A percentile compares a stretch with the other conserved stretches of the same genome.
phyloP scores from a whole-genome alignment of 1,140 invertebrate genomes.

The Asbolus verrucosus region DNA sequence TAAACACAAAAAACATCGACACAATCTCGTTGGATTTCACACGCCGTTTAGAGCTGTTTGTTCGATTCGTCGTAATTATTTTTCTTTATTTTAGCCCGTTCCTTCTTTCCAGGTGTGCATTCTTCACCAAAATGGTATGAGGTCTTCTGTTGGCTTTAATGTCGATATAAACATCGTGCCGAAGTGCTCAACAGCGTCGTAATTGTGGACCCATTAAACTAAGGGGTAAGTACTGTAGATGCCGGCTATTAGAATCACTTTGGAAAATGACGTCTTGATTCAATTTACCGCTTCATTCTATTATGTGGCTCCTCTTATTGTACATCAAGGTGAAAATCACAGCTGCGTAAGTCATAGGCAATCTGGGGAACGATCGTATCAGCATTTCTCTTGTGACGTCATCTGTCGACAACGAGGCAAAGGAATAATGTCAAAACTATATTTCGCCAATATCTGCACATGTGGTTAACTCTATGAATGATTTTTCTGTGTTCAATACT shows the following conservation, averaged over 20 bases:
- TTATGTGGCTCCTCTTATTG: constrained; percentile 14
- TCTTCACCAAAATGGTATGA: background rate
- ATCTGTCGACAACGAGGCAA: too few relatives aligned
- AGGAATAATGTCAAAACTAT: too few relatives aligned
- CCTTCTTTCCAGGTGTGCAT: background rate
- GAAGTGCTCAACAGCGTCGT: background rate
- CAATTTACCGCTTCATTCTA: constrained; percentile 10
- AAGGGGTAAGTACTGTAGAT: constrained; percentile 21
- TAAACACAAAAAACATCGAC: constrained; percentile 18
- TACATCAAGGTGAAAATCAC: too few relatives aligned
- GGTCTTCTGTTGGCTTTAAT: background rate
- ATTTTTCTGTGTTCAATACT: too few relatives aligned
- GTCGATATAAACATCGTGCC: background rate
- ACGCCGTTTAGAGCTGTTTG: background rate
- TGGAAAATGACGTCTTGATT: constrained; percentile 14
- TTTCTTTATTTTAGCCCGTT: background rate
- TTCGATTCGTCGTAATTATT: background rate
- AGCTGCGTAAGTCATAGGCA: too few relatives aligned
- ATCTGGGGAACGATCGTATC: too few relatives aligned
- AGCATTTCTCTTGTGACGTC: too few relatives aligned
- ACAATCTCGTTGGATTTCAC: constrained; percentile 10
- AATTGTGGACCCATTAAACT: constrained; percentile 12
- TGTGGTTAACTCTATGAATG: too few relatives aligned
- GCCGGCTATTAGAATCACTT: constrained; percentile 12
- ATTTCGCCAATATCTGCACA: too few relatives aligned